Base-by-base conservation (phyloP, 2,113 vertebrate species). In the Phyllopteryx taeniolatus region DNA sequence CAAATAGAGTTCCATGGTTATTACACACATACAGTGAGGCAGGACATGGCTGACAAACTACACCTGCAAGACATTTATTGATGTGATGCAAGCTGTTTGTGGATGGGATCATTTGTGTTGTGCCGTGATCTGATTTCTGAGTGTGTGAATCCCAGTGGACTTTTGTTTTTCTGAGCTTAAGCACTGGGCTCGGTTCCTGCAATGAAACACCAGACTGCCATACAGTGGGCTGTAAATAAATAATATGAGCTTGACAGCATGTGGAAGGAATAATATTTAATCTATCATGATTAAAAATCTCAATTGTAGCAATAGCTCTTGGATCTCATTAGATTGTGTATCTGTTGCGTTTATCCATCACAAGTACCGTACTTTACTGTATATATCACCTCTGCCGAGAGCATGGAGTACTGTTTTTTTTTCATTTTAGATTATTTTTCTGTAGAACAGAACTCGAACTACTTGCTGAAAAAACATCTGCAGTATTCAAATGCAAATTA, bases 81-180 rank as follows among this genome's bases (percentile, higher is more conserved):
- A 22, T 72, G 17, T 22, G 46, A 9, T 72, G 68, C 27, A 70
- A 70, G 63, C 49, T 59, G 27, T 57, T 10, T 66, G 68, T 49
- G 61, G 7, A 27, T 66, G n/a, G 54, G 43, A 53, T 70, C 71
- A 35, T 27, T 65, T 71, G 20, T 59, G 12, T 39, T 71, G 35
- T 67, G 44, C 74, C 77, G 56, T 78, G 79, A 80, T 81, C 81
- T 84, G 53, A 51, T 81, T 81, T 77, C 71, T 67, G 39, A 70
- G 61, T 56, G 71, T 9, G 68, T 33, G 53, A 33, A 42, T 85
- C 80, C 78, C 76, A 57, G 56, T 20, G 56, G 80, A 78, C n/a
- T 67, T 5, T 8, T 46, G 74, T 67, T 73, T 71, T 73, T 81
- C 73, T 83, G 67, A 71, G 62, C 69, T 47, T 22, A 44, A 47